A percentile compares a stretch with the other conserved stretches of the same genome.
Conservation (phyloP, 2,888 invertebrate species). For the Tuta absoluta region DNA sequence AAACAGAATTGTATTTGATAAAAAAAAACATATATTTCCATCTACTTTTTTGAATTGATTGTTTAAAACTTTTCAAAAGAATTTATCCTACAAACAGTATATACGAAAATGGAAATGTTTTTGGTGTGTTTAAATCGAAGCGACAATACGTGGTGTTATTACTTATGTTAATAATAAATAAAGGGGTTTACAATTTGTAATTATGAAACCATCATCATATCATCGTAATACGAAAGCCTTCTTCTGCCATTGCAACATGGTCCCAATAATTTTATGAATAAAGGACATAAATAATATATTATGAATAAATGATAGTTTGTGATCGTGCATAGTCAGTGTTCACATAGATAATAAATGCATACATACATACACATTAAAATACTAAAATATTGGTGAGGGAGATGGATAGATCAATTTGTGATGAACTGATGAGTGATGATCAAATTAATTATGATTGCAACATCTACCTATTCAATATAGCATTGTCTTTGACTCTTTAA, state of each 20-base stretch:
- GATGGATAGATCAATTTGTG: slow-evolving; percentile 21
- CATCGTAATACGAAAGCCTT: too few species aligned
- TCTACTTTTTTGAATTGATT: too few species aligned
- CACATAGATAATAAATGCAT: slow-evolving; percentile 40
- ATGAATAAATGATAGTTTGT: slow-evolving; percentile 48
- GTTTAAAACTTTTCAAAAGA: too few species aligned
- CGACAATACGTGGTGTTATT: too few species aligned
- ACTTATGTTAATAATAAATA: too few species aligned
- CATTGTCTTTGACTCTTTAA: slow-evolving; percentile 18
- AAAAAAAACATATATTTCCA: too few species aligned
- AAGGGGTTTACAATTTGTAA: too few species aligned
- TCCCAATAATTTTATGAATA: slow-evolving; percentile 43
- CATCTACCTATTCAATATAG: slow-evolving; percentile 20
- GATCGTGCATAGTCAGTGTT: slow-evolving; percentile 54
- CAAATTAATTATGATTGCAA: slow-evolving; percentile 39
- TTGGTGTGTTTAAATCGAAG: too few species aligned
- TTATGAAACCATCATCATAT: slow-evolving; percentile 1
- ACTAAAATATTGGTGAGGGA: slow-evolving; percentile 13
- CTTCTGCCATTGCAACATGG: slow-evolving; percentile 39
- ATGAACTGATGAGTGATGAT: slow-evolving; percentile 41
- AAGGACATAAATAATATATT: slow-evolving; percentile 43
- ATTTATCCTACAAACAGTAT: too few species aligned
- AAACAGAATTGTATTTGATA: too few species aligned
- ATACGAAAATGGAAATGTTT: too few species aligned
- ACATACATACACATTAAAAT: slow-evolving; percentile 35